Evolutionary conservation across 2,113 vertebrate genomes (phyloP).

Genomic region (Sciurus niger): DNA sequence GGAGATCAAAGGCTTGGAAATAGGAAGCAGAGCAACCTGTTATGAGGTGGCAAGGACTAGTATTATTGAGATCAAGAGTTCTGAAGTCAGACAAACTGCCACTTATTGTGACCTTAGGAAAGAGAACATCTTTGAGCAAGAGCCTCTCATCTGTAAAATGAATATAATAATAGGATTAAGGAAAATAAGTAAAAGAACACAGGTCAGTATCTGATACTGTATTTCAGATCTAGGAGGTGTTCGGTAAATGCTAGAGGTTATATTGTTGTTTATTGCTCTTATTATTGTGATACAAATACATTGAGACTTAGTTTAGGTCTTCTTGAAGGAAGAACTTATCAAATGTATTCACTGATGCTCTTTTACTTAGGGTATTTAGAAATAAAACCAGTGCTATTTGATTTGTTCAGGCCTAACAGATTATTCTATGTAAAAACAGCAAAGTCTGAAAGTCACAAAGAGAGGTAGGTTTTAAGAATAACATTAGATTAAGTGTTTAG

Average conservation of each 20-base stretch:
- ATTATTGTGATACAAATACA: neutral
- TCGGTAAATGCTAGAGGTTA: neutral
- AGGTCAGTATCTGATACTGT: neutral
- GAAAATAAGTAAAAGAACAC: neutral
- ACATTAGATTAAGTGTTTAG: neutral
- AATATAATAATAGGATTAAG: neutral
- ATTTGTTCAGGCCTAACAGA: neutral
- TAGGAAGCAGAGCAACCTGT: neutral
- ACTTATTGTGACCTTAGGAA: constrained; percentile 15
- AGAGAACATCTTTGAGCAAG: constrained; percentile 8
- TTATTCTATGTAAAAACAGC: neutral
- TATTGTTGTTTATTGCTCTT: neutral
- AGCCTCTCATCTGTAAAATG: constrained; percentile 31
- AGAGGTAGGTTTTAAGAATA: neutral
- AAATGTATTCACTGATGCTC: neutral
- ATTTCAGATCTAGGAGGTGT: neutral
- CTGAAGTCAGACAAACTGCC: constrained; percentile 20
- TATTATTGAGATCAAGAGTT: neutral
- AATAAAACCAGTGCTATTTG: neutral
- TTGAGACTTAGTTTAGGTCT: neutral
- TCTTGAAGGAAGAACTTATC: constrained; percentile 18
- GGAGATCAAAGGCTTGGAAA: constrained; percentile 4
- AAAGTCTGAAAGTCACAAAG: neutral
- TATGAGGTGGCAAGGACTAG: neutral
- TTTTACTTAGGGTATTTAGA: constrained; percentile 10